phyloP scores from a whole-genome alignment of 92 coral and sea anemone genomes.

The Desmophyllum pertusum region DNA sequence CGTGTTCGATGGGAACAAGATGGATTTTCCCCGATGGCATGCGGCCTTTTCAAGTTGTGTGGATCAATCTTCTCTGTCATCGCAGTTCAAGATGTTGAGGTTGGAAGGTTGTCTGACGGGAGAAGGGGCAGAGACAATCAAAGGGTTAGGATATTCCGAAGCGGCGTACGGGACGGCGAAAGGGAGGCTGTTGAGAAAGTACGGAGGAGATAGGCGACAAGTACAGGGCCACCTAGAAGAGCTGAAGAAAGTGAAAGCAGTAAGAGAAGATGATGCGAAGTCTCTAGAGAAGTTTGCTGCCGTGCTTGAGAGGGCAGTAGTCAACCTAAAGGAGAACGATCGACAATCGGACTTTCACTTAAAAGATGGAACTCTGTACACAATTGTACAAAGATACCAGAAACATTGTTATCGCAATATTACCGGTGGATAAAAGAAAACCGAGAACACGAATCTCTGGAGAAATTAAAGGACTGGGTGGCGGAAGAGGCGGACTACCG shows the following conservation, averaged over 20 bases:
- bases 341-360: no score
- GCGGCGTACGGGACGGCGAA: constrained; percentile 60
- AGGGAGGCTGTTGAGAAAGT: constrained; percentile 46
- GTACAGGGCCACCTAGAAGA: constrained; percentile 62
- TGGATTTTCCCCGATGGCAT: constrained; percentile 50
- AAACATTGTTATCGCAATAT: not conserved
- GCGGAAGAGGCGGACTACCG: not conserved
- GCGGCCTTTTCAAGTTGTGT: constrained; percentile 63
- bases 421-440: not conserved
- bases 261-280: constrained; percentile 55
- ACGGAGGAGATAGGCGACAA: constrained; percentile 66
- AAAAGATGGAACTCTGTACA: no score
- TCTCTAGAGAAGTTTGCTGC: not conserved
- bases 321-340: not conserved
- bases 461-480: not conserved
- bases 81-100: constrained; percentile 69
- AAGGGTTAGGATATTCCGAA: constrained; percentile 63
- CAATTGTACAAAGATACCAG: not conserved
- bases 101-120: constrained; percentile 59
- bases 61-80: constrained; percentile 47
- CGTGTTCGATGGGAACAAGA: constrained; percentile 48
- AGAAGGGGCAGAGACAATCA: constrained; percentile 63
- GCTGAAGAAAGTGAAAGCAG: constrained; percentile 32
- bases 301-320: not conserved
- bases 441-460: not conserved